Evolutionary conservation across 2,888 invertebrate genomes (phyloP).

Genomic region (Tachina grossa): DNA sequence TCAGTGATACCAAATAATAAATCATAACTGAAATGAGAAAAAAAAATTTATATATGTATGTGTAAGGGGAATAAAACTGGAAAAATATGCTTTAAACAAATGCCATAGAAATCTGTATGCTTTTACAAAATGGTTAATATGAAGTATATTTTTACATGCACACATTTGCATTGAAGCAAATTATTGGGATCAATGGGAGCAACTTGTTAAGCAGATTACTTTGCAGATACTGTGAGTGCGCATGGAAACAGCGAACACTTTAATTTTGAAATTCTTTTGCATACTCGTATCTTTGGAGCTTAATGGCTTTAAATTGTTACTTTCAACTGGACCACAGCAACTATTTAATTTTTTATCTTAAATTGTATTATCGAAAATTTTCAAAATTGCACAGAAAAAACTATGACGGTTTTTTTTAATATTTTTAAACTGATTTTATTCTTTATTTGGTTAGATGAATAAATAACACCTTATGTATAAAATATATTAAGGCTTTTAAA

Average conservation of each 20-base stretch:
- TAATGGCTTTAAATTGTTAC: slow-evolving; percentile 1
- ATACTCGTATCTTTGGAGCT: not conserved
- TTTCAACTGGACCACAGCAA: too few species aligned
- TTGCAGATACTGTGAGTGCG: not conserved
- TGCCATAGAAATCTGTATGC: not conserved
- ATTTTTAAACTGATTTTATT: too few species aligned
- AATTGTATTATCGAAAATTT: too few species aligned
- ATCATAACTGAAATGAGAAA: slow-evolving; percentile 87
- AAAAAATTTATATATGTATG: slow-evolving; percentile 1
- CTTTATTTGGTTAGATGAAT: too few species aligned
- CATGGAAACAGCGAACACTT: not conserved
- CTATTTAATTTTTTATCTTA: too few species aligned
- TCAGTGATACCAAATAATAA: slow-evolving; percentile 93
- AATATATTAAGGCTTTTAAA: too few species aligned
- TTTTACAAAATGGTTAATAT: not conserved
- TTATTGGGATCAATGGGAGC: slow-evolving; percentile 1
- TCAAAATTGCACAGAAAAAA: too few species aligned
- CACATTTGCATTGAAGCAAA: not conserved
- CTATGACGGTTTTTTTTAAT: too few species aligned
- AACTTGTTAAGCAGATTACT: not conserved
- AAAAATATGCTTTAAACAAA: slow-evolving; percentile 31
- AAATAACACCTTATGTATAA: too few species aligned
- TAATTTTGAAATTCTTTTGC: not conserved
- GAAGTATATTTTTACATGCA: not conserved
- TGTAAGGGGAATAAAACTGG: not conserved